Evolutionary conservation across 2,888 invertebrate genomes (phyloP).

Genomic region (Callinectes sapidus): DNA sequence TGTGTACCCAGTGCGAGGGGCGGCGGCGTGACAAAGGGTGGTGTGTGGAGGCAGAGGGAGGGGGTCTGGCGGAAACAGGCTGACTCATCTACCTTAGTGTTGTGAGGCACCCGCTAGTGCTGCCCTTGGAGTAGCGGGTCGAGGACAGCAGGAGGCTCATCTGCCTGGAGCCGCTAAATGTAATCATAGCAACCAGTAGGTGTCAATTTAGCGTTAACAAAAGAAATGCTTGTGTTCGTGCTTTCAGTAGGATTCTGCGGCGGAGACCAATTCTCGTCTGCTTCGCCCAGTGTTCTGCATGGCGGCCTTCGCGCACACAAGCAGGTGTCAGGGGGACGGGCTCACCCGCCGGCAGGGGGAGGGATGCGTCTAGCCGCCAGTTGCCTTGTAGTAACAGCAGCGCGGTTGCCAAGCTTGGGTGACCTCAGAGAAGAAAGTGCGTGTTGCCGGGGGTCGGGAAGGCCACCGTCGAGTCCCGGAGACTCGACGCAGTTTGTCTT

Average conservation of each 20-base stretch:
- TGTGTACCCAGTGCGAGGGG: not conserved
- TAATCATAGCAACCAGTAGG: not conserved
- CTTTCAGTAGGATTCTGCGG: not conserved
- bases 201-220: not conserved
- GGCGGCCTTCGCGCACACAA: slow-evolving; percentile 4
- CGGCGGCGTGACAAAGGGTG: slow-evolving; percentile 4
- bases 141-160: not conserved
- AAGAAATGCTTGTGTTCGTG: not conserved
- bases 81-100: slow-evolving; percentile 28
- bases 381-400: slow-evolving; percentile 35
- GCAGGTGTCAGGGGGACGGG: slow-evolving; percentile 13
- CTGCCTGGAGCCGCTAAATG: not conserved
- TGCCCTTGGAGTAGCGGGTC: not conserved
- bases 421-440: slow-evolving; percentile 29
- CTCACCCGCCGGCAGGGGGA: slow-evolving; percentile 20
- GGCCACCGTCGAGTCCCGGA: slow-evolving; percentile 29
- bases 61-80: slow-evolving; percentile 31
- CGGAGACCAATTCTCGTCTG: not conserved
- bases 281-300: not conserved
- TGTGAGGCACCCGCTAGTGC: not conserved
- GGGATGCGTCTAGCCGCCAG: slow-evolving; percentile 37
- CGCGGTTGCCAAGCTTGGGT: slow-evolving; percentile 30
- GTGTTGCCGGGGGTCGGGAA: slow-evolving; percentile 23
- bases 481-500: not conserved
- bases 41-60: not conserved